A percentile compares a stretch with the other conserved stretches of the same genome.
phyloP scores from a whole-genome alignment of 2,797 vertebrate species.

The Acestrorhynchus altus region DNA sequence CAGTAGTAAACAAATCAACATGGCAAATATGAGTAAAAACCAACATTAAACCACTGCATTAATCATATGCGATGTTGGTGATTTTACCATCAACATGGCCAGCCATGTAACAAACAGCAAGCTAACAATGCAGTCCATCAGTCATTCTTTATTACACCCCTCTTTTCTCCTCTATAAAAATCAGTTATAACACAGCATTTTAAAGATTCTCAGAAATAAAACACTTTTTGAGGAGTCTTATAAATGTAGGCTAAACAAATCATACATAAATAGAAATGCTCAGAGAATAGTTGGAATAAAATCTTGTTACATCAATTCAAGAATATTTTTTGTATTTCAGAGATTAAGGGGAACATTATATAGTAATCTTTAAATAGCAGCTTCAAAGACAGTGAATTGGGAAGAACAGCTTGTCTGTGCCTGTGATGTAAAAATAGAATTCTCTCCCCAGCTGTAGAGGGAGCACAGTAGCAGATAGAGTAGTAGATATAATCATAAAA shows the following conservation, averaged over 20 bases:
- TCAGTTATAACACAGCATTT: background rate
- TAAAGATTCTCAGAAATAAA: too few relatives aligned
- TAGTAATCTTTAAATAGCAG: too few relatives aligned
- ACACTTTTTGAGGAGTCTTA: background rate
- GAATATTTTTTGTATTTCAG: background rate
- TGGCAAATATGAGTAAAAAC: too few relatives aligned
- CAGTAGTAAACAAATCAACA: too few relatives aligned
- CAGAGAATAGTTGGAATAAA: background rate
- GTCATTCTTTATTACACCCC: background rate
- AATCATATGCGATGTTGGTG: background rate
- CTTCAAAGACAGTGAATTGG: too few relatives aligned
- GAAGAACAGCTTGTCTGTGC: too few relatives aligned
- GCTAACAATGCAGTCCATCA: background rate
- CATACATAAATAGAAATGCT: rapidly evolving
- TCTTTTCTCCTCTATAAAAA: background rate
- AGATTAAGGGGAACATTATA: too few relatives aligned
- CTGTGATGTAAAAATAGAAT: too few relatives aligned
- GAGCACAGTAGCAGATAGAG: too few relatives aligned
- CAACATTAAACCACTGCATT: too few relatives aligned
- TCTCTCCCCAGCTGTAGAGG: too few relatives aligned
- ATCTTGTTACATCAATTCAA: background rate
- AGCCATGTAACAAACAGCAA: slow-evolving; percentile 11
- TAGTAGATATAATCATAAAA: background rate
- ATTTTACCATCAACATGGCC: slow-evolving; percentile 11
- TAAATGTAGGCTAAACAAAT: background rate